A percentile compares a stretch with the other conserved stretches of the same genome.
Evolutionary conservation across 2,113 vertebrate species (phyloP).

Genomic region (Brachyhypopomus occidentalis): DNA sequence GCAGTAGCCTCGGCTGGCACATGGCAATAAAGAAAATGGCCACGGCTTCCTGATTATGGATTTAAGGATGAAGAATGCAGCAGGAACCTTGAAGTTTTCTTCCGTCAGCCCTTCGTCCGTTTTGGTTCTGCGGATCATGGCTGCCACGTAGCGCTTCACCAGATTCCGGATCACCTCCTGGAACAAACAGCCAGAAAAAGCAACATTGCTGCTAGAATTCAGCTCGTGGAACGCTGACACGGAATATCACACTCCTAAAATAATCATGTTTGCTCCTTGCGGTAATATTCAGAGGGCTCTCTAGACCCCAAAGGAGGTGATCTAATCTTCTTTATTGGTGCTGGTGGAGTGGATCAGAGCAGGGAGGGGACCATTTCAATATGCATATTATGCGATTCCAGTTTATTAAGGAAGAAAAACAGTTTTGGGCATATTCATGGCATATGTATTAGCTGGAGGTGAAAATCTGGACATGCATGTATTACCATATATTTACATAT

Average conservation of each 20-base stretch:
- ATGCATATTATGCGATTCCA: conserved; percentile 13
- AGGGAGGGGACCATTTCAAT: conserved; percentile 4
- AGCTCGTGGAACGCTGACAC: background rate
- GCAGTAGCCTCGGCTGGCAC: no score
- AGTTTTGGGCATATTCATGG: conserved; percentile 47
- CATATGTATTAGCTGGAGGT: conserved; percentile 43
- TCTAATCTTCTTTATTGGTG: background rate
- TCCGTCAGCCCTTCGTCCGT: conserved; percentile 87
- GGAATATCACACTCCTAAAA: conserved; percentile 13
- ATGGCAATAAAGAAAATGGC: no score
- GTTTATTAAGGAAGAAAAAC: conserved; percentile 32
- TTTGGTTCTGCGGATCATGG: conserved; percentile 89
- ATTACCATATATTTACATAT: conserved; percentile 57
- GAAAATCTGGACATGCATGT: conserved; percentile 47
- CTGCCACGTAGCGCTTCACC: conserved; percentile 86
- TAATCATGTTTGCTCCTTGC: conserved; percentile 2
- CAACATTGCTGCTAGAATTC: background rate
- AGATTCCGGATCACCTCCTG: conserved; percentile 89
- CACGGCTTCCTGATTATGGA: background rate
- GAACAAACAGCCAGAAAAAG: conserved; percentile 16
- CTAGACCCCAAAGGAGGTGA: background rate
- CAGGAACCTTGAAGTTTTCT: conserved; percentile 87
- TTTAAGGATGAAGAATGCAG: background rate
- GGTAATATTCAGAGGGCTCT: background rate
- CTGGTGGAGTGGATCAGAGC: background rate